phyloP scores from a whole-genome alignment of 1,140 invertebrate species.

The Parasteatoda tepidariorum region DNA sequence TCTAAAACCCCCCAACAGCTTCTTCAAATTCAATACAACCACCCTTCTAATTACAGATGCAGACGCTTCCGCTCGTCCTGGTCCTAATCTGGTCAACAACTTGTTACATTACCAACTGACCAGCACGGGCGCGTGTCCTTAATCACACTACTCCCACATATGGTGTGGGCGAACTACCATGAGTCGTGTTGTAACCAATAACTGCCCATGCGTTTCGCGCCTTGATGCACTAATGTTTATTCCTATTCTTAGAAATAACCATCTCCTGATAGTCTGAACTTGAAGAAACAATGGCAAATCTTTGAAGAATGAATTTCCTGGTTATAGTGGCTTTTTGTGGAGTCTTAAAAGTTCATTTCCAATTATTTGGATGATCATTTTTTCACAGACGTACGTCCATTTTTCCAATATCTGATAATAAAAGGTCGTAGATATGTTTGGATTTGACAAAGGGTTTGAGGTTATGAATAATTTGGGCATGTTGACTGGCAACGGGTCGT shows the following conservation, averaged over 20 bases:
- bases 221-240: background rate
- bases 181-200: constrained; percentile 38
- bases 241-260: background rate
- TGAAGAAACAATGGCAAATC: too few relatives aligned
- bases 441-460: background rate
- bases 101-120: background rate
- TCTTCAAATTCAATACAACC: too few relatives aligned
- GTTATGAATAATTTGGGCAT: background rate
- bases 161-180: background rate
- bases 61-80: constrained; percentile 13
- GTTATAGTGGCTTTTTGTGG: too few relatives aligned
- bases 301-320: too few relatives aligned
- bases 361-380: too few relatives aligned
- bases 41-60: too few relatives aligned
- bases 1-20: too few relatives aligned
- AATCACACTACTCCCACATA: background rate
- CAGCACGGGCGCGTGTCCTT: constrained; percentile 23
- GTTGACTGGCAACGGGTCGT: constrained; percentile 6
- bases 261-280: too few relatives aligned
- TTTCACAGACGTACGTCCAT: background rate
- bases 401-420: background rate
- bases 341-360: too few relatives aligned
- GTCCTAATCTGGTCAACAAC: constrained; percentile 25
- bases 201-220: constrained; percentile 26
- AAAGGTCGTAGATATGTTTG: background rate